Conservation (phyloP, 2,797 vertebrate genomes). For the Selene dorsalis region DNA sequence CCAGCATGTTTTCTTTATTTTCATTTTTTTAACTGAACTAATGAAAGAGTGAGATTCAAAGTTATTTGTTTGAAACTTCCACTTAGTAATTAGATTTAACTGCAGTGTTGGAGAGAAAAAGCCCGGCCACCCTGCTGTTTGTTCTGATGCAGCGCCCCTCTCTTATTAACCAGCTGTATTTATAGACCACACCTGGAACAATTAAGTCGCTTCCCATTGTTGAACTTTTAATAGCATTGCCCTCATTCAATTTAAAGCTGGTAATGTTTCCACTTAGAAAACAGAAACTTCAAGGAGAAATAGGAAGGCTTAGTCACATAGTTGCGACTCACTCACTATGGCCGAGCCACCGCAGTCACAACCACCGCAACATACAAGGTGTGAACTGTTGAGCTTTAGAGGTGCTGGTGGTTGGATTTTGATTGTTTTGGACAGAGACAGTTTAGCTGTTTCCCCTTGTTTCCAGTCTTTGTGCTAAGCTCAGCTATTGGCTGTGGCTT, state of each 20-base stretch:
- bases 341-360: neutral
- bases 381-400: neutral
- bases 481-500: slow-evolving; percentile 16
- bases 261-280: slow-evolving; percentile 23
- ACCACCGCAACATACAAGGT: neutral
- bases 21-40: slow-evolving; percentile 7
- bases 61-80: slow-evolving; percentile 23
- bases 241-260: slow-evolving; percentile 46
- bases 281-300: neutral
- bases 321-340: neutral
- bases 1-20: neutral
- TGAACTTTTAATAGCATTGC: slow-evolving; percentile 41
- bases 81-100: neutral
- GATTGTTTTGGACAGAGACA: neutral
- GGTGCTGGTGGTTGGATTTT: neutral
- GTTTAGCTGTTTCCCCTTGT: neutral
- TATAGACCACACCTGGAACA: slow-evolving; percentile 43
- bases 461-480: neutral
- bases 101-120: slow-evolving; percentile 14
- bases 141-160: slow-evolving; percentile 21
- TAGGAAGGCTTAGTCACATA: neutral
- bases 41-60: neutral
- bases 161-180: slow-evolving; percentile 52
- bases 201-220: slow-evolving; percentile 50
- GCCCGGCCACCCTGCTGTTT: slow-evolving; percentile 13